Evolutionary conservation across 2,113 vertebrate genomes (phyloP), one percentile per base, ranked within the genome.

Genomic region (Semicossyphus pulcher): DNA sequence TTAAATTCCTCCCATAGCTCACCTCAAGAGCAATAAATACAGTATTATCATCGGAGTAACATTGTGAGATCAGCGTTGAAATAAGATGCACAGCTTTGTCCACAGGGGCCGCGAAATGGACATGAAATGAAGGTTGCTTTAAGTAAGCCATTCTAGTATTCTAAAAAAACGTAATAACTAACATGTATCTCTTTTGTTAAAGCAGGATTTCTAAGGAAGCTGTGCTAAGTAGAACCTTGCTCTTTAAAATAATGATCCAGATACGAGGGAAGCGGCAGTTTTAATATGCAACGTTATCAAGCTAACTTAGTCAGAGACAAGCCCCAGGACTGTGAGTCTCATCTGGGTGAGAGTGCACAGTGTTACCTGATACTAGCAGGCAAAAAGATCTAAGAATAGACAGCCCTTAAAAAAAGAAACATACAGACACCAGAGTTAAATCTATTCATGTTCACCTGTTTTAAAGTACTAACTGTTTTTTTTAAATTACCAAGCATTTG

Each of bases 321-420:
- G 31, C 42, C 28, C 11, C 15, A 1, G 12, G 52, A 21, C 65
- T 63, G n/a, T 34, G 42, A 32, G 29, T 20, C 49, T 54, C 57
- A 73, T 81, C 77, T 88, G 78, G 72, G 82, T 86, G 76, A 87
- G 52, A 78, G 83, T 77, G 77, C 80, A 86, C 58, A 49, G 69
- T 64, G 89, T 83, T 68, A 92, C 76, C 66, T 87, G 89, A 92
- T 78, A 84, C 80, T 7, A 41, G 57, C 64, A 29, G 64, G 65
- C 42, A 74, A 76, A 76, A 79, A 65, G 51, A 70, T 86, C 90
- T 78, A 78, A 57, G 44, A 89, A 92, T 90, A 93, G 88, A 89
- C 25, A 2, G 1, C 44, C 74, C 80, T 31, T 82, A 91, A 91
- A 92, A 90, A 91, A 79, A 89, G 78, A 69, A 23, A 75, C 26